Conservation (phyloP, 92 coral and sea anemone genomes). For the Pocillopora meandrina region DNA sequence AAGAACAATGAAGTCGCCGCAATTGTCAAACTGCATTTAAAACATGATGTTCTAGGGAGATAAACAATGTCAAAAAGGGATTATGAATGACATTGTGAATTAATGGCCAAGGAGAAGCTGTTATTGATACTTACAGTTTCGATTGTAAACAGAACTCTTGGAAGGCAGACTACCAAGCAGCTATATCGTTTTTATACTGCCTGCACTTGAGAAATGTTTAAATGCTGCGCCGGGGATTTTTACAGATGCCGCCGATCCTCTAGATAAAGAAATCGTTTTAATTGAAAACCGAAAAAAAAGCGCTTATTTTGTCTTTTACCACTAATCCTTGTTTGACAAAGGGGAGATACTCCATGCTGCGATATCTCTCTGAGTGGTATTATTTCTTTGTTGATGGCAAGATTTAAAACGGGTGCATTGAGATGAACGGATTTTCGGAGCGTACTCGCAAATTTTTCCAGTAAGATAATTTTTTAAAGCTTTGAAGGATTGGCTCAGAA, state of each 20-base stretch:
- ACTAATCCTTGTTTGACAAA: neutral
- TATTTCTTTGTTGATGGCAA: neutral
- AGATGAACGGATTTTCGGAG: neutral
- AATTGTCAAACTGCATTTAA: neutral
- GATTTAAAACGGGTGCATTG: neutral
- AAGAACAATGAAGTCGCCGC: too few relatives aligned
- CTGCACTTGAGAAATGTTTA: neutral
- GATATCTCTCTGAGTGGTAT: neutral
- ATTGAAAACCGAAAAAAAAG: neutral
- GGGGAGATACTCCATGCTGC: neutral
- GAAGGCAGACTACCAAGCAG: neutral
- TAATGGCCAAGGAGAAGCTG: neutral
- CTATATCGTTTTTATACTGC: neutral
- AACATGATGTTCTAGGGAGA: neutral
- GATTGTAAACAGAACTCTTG: neutral
- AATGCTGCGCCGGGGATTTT: neutral
- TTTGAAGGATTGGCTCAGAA: too few relatives aligned
- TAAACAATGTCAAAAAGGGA: neutral
- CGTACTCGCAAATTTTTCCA: too few relatives aligned
- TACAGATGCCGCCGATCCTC: neutral
- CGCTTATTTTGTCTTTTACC: slow-evolving; percentile 5
- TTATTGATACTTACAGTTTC: slow-evolving; percentile 4
- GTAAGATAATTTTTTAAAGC: too few relatives aligned
- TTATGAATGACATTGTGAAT: too few relatives aligned
- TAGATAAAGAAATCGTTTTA: neutral